These are phyloP conservation scores for Drosophila burlai DNA, from an alignment of 1,140 invertebrate genomes.

Conservation along the genomic window DNA sequence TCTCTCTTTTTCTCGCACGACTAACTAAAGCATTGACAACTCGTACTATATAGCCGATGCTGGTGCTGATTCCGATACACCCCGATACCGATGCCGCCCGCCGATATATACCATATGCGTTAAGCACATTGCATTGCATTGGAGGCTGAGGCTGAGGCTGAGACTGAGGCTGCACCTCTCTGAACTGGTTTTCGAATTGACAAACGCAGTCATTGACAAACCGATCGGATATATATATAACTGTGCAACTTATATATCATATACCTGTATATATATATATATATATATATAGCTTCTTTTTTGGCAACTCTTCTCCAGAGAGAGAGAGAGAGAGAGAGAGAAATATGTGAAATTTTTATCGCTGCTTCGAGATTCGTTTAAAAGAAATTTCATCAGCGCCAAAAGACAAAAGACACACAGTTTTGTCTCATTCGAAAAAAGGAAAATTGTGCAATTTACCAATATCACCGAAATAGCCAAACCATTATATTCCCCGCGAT, in stretches of 20 bases:
- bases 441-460: slow-evolving; percentile 56
- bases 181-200: slow-evolving; percentile 60
- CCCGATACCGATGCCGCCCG: slow-evolving; percentile 9
- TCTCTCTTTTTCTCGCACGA: slow-evolving; percentile 56
- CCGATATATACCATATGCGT: slow-evolving; percentile 55
- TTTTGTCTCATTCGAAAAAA: slow-evolving; percentile 28
- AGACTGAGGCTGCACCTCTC: slow-evolving; percentile 56
- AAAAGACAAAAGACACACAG: slow-evolving; percentile 24
- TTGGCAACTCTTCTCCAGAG: slow-evolving; percentile 47
- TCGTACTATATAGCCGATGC: slow-evolving; percentile 62
- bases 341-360: slow-evolving; percentile 47
- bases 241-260: slow-evolving; percentile 11
- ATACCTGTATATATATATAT: background rate
- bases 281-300: slow-evolving; percentile 12
- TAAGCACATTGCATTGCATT: slow-evolving; percentile 59
- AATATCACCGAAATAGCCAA: slow-evolving; percentile 36
- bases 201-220: slow-evolving; percentile 53
- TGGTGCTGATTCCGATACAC: slow-evolving; percentile 3
- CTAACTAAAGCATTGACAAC: slow-evolving; percentile 81
- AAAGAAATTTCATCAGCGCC: slow-evolving; percentile 50
- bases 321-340: background rate
- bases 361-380: slow-evolving; percentile 31
- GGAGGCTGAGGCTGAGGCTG: slow-evolving; percentile 27
- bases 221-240: slow-evolving; percentile 23
- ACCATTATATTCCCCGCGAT: slow-evolving; percentile 14